Evolutionary conservation across 2,797 vertebrate genomes (phyloP).

Genomic region (Apodemus agrarius): DNA sequence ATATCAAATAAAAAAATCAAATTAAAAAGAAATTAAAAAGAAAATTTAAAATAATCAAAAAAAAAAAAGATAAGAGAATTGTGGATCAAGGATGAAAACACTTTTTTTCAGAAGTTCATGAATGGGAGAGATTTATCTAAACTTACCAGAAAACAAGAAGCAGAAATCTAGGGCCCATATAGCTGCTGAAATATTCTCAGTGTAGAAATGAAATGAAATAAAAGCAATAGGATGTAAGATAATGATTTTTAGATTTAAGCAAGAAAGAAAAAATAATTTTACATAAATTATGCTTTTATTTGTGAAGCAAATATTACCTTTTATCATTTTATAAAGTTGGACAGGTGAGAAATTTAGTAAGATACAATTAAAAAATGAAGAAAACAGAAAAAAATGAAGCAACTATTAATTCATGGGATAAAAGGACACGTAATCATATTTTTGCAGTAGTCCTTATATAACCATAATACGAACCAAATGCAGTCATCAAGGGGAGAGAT

Average conservation of each 20-base stretch:
- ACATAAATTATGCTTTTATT: not conserved
- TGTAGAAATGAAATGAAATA: not conserved
- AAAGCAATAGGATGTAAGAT: not conserved
- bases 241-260: not conserved
- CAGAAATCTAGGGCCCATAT: not conserved
- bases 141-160: not conserved
- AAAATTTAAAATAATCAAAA: not conserved
- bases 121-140: not conserved
- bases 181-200: not conserved
- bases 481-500: not conserved
- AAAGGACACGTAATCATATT: not conserved
- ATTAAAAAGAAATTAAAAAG: not conserved
- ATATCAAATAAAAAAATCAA: too few species aligned
- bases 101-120: not conserved
- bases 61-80: not conserved
- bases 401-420: constrained; percentile 28
- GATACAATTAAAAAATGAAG: constrained; percentile 36
- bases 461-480: constrained; percentile 31
- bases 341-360: not conserved
- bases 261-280: not conserved
- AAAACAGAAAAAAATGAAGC: not conserved
- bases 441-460: not conserved
- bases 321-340: not conserved
- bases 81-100: not conserved
- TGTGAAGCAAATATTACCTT: not conserved